Evolutionary conservation across 2,888 invertebrate species (phyloP), one percentile per base, ranked within the genome.

Genomic region (Tenthredo notha): DNA sequence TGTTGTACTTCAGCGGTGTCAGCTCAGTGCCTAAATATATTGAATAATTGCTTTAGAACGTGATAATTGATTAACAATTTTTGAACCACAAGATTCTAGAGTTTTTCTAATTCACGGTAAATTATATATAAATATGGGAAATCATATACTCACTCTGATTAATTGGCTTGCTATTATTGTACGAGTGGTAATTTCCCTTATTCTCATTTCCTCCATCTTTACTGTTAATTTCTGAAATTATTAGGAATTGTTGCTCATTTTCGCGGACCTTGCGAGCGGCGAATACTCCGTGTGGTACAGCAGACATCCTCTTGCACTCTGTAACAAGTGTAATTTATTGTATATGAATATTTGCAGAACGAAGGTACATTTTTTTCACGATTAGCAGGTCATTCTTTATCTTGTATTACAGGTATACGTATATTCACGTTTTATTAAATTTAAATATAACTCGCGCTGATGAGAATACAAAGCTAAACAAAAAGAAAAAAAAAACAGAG

Each of bases 221-320:
- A 86, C 94, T 94, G 86, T 94, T 94, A 83, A 94, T 94, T 88
- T 95, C 95, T 1, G 95, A 94, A 61, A 95, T 87, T 87, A 95
- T 95, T 93, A 95, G 94, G 87, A 95, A 94, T 50, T 94, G 94
- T 75, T 91, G 87, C 87, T 94, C 94, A 33, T 95, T 95, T 89
- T 95, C 95, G 29, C 96, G 96, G 85, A 97, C 95, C 93, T 97
- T 97, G 87, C 95, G 95, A 15, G 96, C 96, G 18, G 96, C 96
- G 92, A 96, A 97, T n/a, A 96, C 96, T 61, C 96, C 96, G 88
- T 97, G 97, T 0, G 97, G 97, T 88, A 97, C 95, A n/a, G 96
- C 95, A 80, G 97, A 95, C 97, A 97, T 80, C 70, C 90, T 94
- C 86, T 91, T 92, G 85, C 92, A 92, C 87, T 88, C 92, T 89